Evolutionary conservation across 2,113 vertebrate genomes (phyloP), one percentile per base, ranked within the genome.

Genomic region (Hyaena hyaena): DNA sequence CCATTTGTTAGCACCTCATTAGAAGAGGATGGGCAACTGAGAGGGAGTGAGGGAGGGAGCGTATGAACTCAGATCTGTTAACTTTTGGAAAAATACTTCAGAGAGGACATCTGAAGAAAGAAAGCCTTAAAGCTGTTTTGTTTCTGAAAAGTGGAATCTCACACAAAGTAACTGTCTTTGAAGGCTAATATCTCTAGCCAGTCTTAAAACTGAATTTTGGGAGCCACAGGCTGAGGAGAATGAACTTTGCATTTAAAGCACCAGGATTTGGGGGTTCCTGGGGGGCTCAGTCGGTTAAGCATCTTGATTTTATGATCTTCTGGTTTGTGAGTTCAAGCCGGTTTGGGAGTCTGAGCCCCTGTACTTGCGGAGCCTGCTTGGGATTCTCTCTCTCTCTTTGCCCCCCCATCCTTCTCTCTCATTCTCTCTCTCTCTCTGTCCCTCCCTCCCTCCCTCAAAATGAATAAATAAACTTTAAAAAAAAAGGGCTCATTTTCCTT

Each of bases 101-200:
- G 19, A 77, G 66, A 93, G 0, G 35, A 88, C 53, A 74, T 80
- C 71, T 55, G 39, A 85, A 85, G 43, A 43, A 76, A 9, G 43
- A 31, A 28, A 69, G 31, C 50, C 50, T 65, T 45, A 69, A 90
- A 93, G 19, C n/a, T 28, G 43, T 84, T 91, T 92, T 92, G 43
- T 65, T 93, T 90, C 71, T 74, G 21, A 94, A 97, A 93, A 88
- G 35, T 92, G 58, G 73, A 81, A 33, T 90, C 26, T 86, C 50
- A 76, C 6, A 43, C n/a, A 88, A 58, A 95, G 16, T 90, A 86
- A 58, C 24, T 61, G 12, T 55, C 33, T n/a, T 94, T 74, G 89
- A 88, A 83, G 10, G 43, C 17, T 55, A 82, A 68, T 61, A 58
- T 90, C 55, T 96, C 65, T 28, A 90, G 79, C 24, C 91, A 96